Base-by-base conservation (phyloP, 1,140 invertebrate genomes). In the Protaetia brevitarsis region DNA sequence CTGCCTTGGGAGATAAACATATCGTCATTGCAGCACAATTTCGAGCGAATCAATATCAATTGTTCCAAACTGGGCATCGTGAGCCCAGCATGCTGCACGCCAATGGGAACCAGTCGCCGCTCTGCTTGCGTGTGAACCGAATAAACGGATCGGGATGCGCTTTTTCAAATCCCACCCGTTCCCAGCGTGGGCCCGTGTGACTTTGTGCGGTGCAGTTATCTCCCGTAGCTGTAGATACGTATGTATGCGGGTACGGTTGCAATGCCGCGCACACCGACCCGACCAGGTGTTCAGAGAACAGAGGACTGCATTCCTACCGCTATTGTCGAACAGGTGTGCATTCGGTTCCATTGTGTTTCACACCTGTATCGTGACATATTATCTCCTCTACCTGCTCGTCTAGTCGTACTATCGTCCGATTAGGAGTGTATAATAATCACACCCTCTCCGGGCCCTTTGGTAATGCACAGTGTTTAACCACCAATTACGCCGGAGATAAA, bases 341-440 rank as follows among this genome's bases (percentile, higher is more conserved):
- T 23, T 59, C n/a, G 57, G 23, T 28, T 41, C 63, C 68, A 69
- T 69, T 69, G 68, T 66, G 57, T 61, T 66, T 63, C 68, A 70
- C 68, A 70, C 68, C 68, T 70, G 68, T 70, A 66, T 68, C 68
- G 65, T 70, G 68, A 63, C 68, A 68, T 67, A 70, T n/a, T n/a
- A 70, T 70, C 68, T 70, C 66, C 63, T 67, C 66, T 67, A 67
- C 66, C 66, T 67, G 68, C 66, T 70, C 13, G 57, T 1, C 26
- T 13, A 28, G 29, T 21, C 57, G 21, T 29, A 59, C 26, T 31
- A 31, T 28, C 57, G 26, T 59, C n/a, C 57, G 41, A 45, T 45
- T 45, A 45, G 41, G 23, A 45, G 41, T 21, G 41, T 45, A 45
- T 45, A 45, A n/a, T n/a, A 45, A 45, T 45, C 41, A 45, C 41